phyloP scores from a whole-genome alignment of 2,888 invertebrate genomes.

The Eurytoma adleriae region DNA sequence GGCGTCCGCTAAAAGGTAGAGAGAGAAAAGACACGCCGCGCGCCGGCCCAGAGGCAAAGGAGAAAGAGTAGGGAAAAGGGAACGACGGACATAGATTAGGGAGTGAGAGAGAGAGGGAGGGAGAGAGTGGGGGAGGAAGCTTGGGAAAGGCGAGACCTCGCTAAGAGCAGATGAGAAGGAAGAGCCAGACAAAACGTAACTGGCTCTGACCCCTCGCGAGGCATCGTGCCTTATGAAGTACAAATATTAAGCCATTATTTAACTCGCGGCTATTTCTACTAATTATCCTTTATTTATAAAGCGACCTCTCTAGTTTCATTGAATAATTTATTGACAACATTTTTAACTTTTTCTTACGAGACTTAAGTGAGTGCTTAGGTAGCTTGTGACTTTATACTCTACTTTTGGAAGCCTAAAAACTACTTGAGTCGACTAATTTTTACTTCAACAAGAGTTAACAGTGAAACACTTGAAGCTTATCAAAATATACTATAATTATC shows the following conservation, averaged over 20 bases:
- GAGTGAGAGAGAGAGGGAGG: conserved; percentile 9
- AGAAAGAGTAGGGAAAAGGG: conserved; percentile 33
- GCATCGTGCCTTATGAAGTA: conserved; percentile 56
- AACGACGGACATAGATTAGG: conserved; percentile 41
- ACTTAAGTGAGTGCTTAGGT: too few species aligned
- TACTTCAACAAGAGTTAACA: too few species aligned
- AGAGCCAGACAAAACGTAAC: conserved; percentile 62
- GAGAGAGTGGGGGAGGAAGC: conserved; percentile 38
- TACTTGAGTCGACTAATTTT: too few species aligned
- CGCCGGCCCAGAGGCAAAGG: conserved; percentile 35
- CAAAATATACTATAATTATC: too few species aligned
- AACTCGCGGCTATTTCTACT: neutral
- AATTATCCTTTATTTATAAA: too few species aligned
- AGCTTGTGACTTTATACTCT: too few species aligned
- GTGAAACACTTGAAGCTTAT: too few species aligned
- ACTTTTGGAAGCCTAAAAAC: too few species aligned
- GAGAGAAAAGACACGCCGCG: conserved; percentile 35
- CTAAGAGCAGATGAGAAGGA: conserved; percentile 46
- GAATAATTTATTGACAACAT: too few species aligned
- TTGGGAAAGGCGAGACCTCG: conserved; percentile 57
- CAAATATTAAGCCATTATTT: conserved; percentile 32
- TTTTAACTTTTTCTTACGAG: too few species aligned
- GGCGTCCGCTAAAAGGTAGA: conserved; percentile 40
- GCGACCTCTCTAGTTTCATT: too few species aligned
- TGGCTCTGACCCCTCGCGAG: conserved; percentile 67